Conservation (phyloP, 2,888 invertebrate genomes). For the Drosophila rellima region DNA sequence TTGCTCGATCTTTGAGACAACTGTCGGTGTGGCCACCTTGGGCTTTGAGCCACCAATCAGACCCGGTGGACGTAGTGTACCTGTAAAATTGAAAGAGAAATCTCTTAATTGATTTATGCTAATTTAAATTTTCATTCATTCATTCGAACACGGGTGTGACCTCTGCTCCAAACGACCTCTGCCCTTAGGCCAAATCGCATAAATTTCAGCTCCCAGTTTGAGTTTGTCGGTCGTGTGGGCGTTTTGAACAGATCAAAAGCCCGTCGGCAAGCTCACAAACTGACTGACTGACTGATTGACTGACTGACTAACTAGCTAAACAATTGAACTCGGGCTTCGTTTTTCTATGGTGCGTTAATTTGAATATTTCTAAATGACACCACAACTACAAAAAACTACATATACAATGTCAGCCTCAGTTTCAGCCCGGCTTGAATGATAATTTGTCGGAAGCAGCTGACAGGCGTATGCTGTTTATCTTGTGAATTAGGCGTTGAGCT, state of each 20-base stretch:
- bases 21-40: slow-evolving; percentile 98
- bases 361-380: slow-evolving; percentile 73
- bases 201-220: slow-evolving; percentile 57
- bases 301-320: slow-evolving; percentile 54
- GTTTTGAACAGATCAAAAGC: slow-evolving; percentile 65
- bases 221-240: slow-evolving; percentile 60
- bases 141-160: slow-evolving; percentile 21
- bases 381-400: slow-evolving; percentile 11
- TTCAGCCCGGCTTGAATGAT: slow-evolving; percentile 56
- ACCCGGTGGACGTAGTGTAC: slow-evolving; percentile 95
- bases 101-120: slow-evolving; percentile 28
- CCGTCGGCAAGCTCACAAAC: slow-evolving; percentile 46
- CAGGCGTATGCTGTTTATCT: slow-evolving; percentile 80
- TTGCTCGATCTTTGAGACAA: slow-evolving; percentile 98
- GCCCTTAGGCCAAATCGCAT: slow-evolving; percentile 51
- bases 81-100: slow-evolving; percentile 86
- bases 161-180: slow-evolving; percentile 22
- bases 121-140: slow-evolving; percentile 7
- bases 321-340: slow-evolving; percentile 70
- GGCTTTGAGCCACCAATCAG: slow-evolving; percentile 98
- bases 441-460: slow-evolving; percentile 80
- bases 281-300: slow-evolving; percentile 6
- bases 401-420: slow-evolving; percentile 33
- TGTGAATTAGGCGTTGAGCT: slow-evolving; percentile 68
- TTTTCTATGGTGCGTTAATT: slow-evolving; percentile 72